These are phyloP conservation scores for Lysiphlebus fabarum DNA, from an alignment of 1,140 invertebrate species.

Conservation along the genomic window DNA sequence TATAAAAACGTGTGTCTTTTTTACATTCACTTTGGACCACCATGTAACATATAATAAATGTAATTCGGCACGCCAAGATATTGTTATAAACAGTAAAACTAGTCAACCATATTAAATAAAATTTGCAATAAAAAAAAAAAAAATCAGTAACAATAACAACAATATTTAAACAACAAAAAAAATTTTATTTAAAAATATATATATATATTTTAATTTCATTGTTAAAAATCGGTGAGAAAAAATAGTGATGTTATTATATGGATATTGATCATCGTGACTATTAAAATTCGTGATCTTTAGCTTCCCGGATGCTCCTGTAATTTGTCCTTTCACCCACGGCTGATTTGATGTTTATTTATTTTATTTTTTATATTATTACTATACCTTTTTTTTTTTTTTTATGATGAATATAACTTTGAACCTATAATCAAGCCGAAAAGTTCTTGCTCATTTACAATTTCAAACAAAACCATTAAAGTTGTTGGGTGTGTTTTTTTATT, in stretches of 20 bases:
- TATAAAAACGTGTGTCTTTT: conserved; percentile 11
- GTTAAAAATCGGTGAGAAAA: too few relatives aligned
- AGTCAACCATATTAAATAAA: conserved; percentile 16
- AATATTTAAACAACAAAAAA: neutral
- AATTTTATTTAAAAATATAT: too few relatives aligned
- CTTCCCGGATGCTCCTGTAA: conserved; percentile 12
- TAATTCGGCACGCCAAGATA: conserved; percentile 21
- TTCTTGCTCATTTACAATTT: too few relatives aligned
- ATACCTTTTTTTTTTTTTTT: too few relatives aligned
- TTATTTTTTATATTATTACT: too few relatives aligned
- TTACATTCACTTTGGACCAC: conserved; percentile 14
- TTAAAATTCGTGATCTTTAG: conserved; percentile 13
- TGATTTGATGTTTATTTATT: too few relatives aligned
- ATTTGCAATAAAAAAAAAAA: neutral
- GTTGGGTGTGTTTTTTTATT: too few relatives aligned
- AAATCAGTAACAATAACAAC: neutral
- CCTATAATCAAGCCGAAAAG: too few relatives aligned
- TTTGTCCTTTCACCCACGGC: conserved; percentile 12
- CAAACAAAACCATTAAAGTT: too few relatives aligned
- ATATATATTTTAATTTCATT: too few relatives aligned
- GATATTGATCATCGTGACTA: conserved; percentile 14
- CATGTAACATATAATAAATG: conserved; percentile 8
- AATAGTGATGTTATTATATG: conserved; percentile 1
- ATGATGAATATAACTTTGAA: too few relatives aligned
- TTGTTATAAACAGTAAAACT: too few relatives aligned